A percentile compares a stretch with the other conserved stretches of the same genome.
phyloP scores from a whole-genome alignment of 1,140 invertebrate genomes.

The Ruditapes philippinarum region DNA sequence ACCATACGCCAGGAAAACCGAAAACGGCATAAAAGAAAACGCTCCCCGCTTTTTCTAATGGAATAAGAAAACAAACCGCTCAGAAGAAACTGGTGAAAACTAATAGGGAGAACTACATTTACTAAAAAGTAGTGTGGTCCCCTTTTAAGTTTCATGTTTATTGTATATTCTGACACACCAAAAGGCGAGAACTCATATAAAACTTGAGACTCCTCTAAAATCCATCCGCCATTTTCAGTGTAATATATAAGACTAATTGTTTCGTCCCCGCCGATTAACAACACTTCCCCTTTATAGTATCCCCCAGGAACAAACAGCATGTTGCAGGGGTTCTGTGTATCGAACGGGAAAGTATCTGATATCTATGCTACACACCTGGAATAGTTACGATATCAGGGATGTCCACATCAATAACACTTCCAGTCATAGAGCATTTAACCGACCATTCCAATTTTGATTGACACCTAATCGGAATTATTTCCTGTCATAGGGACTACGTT shows the following conservation, averaged over 20 bases:
- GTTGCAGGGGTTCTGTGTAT: background rate
- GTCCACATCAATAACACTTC: background rate
- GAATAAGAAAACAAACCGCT: conserved; percentile 88
- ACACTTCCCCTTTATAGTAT: background rate
- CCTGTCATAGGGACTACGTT: background rate
- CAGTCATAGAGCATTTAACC: background rate
- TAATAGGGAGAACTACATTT: conserved; percentile 89
- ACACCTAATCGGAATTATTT: background rate
- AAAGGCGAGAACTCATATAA: background rate
- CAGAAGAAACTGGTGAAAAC: conserved; percentile 88
- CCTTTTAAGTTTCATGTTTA: conserved; percentile 73
- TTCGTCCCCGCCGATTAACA: background rate
- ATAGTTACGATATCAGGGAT: background rate
- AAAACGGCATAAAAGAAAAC: conserved; percentile 88
- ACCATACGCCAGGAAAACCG: conserved; percentile 88
- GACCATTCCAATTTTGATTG: background rate
- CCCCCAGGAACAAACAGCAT: background rate
- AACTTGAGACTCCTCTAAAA: background rate
- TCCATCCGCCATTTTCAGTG: conserved; percentile 28
- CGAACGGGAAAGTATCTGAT: conserved; percentile 4
- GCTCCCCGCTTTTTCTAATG: conserved; percentile 89
- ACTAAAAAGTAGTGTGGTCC: conserved; percentile 86
- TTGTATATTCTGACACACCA: too few species aligned
- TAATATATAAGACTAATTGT: background rate
- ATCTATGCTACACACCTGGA: background rate